phyloP scores from a whole-genome alignment of 2,888 invertebrate genomes.

The Hypercompe scribonia region DNA sequence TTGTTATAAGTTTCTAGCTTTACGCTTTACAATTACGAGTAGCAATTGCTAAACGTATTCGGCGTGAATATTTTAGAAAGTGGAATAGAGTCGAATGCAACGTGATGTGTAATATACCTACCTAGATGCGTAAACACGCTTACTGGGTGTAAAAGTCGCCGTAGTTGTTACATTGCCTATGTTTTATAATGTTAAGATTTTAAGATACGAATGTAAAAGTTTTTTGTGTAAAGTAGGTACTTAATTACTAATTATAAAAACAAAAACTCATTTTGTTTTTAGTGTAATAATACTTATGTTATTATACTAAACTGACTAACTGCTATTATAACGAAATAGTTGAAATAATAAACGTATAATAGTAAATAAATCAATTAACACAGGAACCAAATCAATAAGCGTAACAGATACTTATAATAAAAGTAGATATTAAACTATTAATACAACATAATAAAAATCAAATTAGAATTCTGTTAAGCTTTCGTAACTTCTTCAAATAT shows the following conservation, averaged over 20 bases:
- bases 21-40: slow-evolving; percentile 47
- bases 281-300: not conserved
- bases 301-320: not conserved
- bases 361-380: not conserved
- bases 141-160: slow-evolving; percentile 19
- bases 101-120: slow-evolving; percentile 33
- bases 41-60: slow-evolving; percentile 52
- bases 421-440: not conserved
- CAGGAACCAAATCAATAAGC: not conserved
- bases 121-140: slow-evolving; percentile 32
- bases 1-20: slow-evolving; percentile 30
- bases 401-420: not conserved
- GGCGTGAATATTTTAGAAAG: slow-evolving; percentile 74
- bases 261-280: not conserved
- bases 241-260: not conserved
- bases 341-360: not conserved
- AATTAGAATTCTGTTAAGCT: not conserved
- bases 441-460: not conserved
- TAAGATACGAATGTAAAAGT: not conserved
- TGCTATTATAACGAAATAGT: not conserved
- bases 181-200: not conserved
- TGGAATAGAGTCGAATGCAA: slow-evolving; percentile 49
- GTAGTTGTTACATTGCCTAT: not conserved
- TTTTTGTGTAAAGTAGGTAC: not conserved
- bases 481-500: not conserved